Conservation (phyloP, 2,113 vertebrate genomes). For the Cervus canadensis region DNA sequence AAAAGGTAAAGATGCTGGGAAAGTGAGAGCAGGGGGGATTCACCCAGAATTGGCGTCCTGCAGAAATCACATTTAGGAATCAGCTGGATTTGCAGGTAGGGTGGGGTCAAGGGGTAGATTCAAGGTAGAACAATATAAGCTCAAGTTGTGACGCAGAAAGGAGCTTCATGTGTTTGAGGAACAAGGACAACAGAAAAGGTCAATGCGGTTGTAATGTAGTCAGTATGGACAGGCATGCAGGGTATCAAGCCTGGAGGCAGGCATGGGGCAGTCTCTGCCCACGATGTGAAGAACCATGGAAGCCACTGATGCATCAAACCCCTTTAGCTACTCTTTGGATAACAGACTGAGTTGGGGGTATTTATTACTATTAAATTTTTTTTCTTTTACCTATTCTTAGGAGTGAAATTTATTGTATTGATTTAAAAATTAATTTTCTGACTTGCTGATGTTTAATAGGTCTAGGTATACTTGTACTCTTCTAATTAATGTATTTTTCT, state of each 20-base stretch:
- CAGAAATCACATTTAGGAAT: neutral
- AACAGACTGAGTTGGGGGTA: neutral
- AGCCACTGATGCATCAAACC: neutral
- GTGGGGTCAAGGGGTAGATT: neutral
- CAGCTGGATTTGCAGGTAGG: neutral
- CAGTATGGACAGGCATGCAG: neutral
- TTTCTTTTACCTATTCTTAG: neutral
- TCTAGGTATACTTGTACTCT: neutral
- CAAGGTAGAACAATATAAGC: neutral
- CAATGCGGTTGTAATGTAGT: neutral
- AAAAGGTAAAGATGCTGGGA: neutral
- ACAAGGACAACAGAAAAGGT: neutral
- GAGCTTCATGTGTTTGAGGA: neutral
- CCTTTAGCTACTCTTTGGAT: neutral
- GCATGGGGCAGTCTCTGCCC: neutral
- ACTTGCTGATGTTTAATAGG: neutral
- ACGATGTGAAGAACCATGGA: rapidly evolving
- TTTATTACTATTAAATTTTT: neutral
- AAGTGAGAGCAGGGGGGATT: neutral
- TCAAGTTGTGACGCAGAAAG: neutral
- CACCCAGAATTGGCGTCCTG: neutral
- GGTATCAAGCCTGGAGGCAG: neutral
- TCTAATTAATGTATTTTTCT: neutral
- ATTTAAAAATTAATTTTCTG: neutral
- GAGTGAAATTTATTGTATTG: neutral